Evolutionary conservation across 2,797 vertebrate genomes (phyloP), one percentile per base, ranked within the genome.

Genomic region (Neosalanx taihuensis): DNA sequence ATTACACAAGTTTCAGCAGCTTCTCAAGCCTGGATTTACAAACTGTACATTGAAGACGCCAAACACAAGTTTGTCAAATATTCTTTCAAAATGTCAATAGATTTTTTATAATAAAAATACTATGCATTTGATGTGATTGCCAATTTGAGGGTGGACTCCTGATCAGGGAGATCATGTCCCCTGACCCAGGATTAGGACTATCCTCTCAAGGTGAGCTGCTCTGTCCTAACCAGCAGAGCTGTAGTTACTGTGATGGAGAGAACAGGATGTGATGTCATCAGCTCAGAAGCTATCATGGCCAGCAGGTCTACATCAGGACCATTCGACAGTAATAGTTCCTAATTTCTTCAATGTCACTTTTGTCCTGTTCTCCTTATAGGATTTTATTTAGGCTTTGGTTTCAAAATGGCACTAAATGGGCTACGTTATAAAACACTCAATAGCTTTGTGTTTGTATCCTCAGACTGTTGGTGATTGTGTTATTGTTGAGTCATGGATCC

Each of bases 21-120:
- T 70, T 56, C 35, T 3, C 56, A 64, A 64, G 61, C 30, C 15
- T 3, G 41, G 12, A 12, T 72, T 72, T 59, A 72, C 63, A 72
- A 72, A 72, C 71, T 60, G 35, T 67, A 72, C 64, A 72, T 33
- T 7, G 13, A 35, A 35, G 30, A 68, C 31, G 56, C 26, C 1
- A 46, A 26, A 35, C 10, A 57, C 12, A 4, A 13, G n/a, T 57
- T 58, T 23, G 15, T 17, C 5, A 59, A 67, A 67, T 51, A 66
- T 33, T 15, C 20, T 41, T 72, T 65, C 23, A 65, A 64, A 65
- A 30, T 31, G 31, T 33, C 9, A 57, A 26, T 18, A 64, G 62
- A 72, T 17, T 18, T 3, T 3, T 17, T 17, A 56, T 56, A 56
- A 56, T 56, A 56, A 56, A 46, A 56, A 56, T 17, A 56, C 51